phyloP scores from a whole-genome alignment of 92 coral and sea anemone genomes.

The Blastomussa wellsi region DNA sequence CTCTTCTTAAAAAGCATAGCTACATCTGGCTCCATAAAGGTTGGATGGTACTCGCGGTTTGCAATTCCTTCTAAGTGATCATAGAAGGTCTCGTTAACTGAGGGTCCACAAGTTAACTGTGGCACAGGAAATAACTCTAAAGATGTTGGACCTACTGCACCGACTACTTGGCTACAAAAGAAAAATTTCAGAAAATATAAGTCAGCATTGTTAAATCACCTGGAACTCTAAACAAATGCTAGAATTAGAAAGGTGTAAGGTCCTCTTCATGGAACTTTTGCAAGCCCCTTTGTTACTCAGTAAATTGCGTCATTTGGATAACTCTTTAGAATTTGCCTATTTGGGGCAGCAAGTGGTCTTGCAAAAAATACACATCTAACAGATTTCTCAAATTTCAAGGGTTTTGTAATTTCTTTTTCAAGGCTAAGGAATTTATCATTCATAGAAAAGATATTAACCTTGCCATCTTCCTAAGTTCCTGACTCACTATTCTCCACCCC shows the following conservation, averaged over 20 bases:
- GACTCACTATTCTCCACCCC: too few relatives aligned
- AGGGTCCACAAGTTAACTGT: conserved; percentile 84
- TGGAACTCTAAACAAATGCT: too few relatives aligned
- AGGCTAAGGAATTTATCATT: too few relatives aligned
- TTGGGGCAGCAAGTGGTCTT: too few relatives aligned
- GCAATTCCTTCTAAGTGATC: conserved; percentile 91
- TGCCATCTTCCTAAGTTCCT: too few relatives aligned
- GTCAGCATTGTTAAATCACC: background rate
- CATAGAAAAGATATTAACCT: too few relatives aligned
- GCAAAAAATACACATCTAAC: too few relatives aligned
- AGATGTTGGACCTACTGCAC: conserved; percentile 85
- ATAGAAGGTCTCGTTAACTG: conserved; percentile 91
- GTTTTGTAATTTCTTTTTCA: too few relatives aligned
- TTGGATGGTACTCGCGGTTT: conserved; percentile 76
- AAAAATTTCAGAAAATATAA: background rate
- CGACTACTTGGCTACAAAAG: conserved; percentile 51
- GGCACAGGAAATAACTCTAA: conserved; percentile 86
- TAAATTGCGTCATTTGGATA: too few relatives aligned
- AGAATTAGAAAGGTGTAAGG: background rate
- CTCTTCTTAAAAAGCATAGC: conserved; percentile 95
- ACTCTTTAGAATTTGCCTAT: too few relatives aligned
- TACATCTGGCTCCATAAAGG: conserved; percentile 96
- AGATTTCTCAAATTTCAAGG: too few relatives aligned
- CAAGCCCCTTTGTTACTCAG: too few relatives aligned
- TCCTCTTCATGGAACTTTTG: background rate